Base-by-base conservation (phyloP, 2,888 invertebrate genomes). In the Idaea biselata region DNA sequence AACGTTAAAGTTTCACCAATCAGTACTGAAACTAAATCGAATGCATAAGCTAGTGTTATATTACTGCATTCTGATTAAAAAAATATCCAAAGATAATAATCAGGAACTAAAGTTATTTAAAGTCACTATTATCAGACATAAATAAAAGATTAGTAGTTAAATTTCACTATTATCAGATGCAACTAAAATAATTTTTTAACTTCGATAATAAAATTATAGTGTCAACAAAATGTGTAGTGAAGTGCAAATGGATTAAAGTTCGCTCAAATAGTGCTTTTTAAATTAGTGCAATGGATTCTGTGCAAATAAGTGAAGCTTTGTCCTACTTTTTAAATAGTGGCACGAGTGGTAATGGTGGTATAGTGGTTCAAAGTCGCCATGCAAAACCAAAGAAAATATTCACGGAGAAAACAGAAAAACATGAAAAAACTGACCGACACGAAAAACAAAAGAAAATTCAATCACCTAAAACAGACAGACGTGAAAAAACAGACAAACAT, bases 401-500 rank as follows among this genome's bases (percentile, higher is more conserved):
- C 7, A n/a, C 55, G 55, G 55, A 7, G 55, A 55, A 55, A 55
- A 55, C 55, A 17, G 17, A 55, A 55, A 17, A 17, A 17, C n/a
- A 55, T 55, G 55, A 55, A 55, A 55, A 44, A 8, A 80, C 82
- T 0, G 84, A 25, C 5, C 25, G 25, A 25, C 53, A n/a, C n/a
- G 14, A 53, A 53, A 53, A 53, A 6, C n/a, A n/a, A 53, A 53
- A 53, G 53, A 16, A 16, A 53, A 53, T 53, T 11, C 11, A 53
- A 6, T 17, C 7, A 17, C 17, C 16, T n/a, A 55, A 55, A 55
- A 16, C 16, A 55, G 17, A 55, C 0, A 16, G n/a, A 55, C 16
- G 0, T n/a, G 7, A 25, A 25, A 25, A 25, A 25, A 25, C 25
- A 25, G 25, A 25, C 25, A 55, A 74, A 53, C 86, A 84, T 75